These are phyloP conservation scores for Chaetops frenatus DNA, from an alignment of 2,113 vertebrate genomes.

Conservation along the genomic window DNA sequence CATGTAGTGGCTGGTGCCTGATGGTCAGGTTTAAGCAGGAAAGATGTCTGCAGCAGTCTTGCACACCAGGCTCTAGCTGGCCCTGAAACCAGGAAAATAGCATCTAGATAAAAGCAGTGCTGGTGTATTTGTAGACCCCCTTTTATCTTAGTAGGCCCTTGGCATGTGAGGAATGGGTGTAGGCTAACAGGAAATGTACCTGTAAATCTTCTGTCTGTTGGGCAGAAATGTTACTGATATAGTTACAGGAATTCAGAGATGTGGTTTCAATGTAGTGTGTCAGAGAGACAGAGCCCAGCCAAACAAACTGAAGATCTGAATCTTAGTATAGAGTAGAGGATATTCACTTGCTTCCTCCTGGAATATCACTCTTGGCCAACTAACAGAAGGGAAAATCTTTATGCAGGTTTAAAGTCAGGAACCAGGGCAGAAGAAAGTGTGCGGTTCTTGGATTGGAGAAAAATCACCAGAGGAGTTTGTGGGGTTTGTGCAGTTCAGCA, in stretches of 20 bases:
- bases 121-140: not conserved
- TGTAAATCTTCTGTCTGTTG: not conserved
- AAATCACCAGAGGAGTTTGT: not conserved
- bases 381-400: not conserved
- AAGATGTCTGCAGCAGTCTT: not conserved
- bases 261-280: not conserved
- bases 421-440: not conserved
- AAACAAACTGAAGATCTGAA: not conserved
- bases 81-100: not conserved
- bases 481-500: not conserved
- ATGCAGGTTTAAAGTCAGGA: not conserved
- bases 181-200: not conserved
- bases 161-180: not conserved
- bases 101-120: not conserved
- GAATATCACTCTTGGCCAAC: not conserved
- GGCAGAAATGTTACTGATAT: not conserved
- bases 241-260: not conserved
- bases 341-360: not conserved
- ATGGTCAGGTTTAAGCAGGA: not conserved
- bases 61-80: not conserved
- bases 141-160: not conserved
- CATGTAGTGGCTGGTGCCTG: not conserved
- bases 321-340: not conserved
- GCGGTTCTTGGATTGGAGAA: rapidly evolving
- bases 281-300: not conserved